Evolutionary conservation across 1,140 invertebrate genomes (phyloP), one percentile per base, ranked within the genome.

Genomic region (Cecropterus lyciades): DNA sequence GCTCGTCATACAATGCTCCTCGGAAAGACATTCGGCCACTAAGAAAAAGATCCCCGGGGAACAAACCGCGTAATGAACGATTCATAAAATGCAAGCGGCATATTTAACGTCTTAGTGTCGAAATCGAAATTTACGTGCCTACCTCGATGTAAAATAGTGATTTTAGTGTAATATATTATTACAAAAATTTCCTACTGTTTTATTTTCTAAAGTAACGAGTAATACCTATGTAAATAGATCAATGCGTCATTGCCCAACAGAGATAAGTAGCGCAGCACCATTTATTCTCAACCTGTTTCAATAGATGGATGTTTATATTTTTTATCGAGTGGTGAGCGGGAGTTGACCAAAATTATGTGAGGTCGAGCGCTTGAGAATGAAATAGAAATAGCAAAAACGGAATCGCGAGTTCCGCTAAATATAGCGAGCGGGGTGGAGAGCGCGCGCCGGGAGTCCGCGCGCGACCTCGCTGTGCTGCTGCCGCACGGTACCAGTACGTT

Each of bases 1-100:
- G 13, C 92, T 99, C 17, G 97, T 97, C 86, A 94, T 98, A 66
- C 95, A 98, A 75, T 93, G 80, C 95, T 74, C 75, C 6, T 57
- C 46, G 15, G 89, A 92, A 55, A 60, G 65, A 42, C 80, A 90
- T 63, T 69, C 79, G 0, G 74, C 80, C 4, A 71, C 80, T 8
- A 57, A 68, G 0, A 91, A 91, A 65, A 63, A 74, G 14, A 8
- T 49, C 3, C 65, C 67, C 10, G 63, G 67, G 10, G 72, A 82
- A 73, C 57, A 76, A 72, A 71, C 14, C 20, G 37, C 52, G 14
- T 69, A 62, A 56, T 63, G 59, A 49, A 48, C 24, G 30, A 16
- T n/a, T 49, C 6, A 48, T 6, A 30, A 4, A 7, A 7, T 7
- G 27, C 16, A 17, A 48, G 13, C 15, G 42, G 16, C 13, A 14